Base-by-base conservation (phyloP, 2,888 invertebrate species). In the Nysson spinosus region DNA sequence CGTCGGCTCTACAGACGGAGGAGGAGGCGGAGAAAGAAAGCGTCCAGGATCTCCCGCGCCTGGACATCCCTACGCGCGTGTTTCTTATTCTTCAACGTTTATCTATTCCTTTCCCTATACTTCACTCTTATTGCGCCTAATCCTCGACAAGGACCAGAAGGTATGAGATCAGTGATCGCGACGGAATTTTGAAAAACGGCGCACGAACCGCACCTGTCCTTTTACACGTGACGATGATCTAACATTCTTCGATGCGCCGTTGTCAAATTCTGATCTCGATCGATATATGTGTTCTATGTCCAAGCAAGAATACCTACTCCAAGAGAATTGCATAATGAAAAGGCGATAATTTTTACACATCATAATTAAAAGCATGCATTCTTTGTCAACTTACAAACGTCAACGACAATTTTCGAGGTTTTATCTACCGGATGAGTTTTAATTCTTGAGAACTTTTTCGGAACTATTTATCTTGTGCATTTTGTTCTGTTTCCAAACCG, bases 61-160 rank as follows among this genome's bases (percentile, higher is more conserved):
- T 37, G 42, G 37, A 32, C 26, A 6, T 5, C 39, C 12, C 28
- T 30, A 16, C 34, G 51, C 50, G 50, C 54, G 60, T 52, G 47
- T 55, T 30, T 54, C 35, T 24, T 34, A 12, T 16, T 52, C 12
- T 40, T 52, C 51, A 43, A 61, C 61, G 44, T 49, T 26, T 47
- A n/a, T 35, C 43, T 43, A 42, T 52, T 39, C 40, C 47, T 57
- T 14, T 37, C 32, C 32, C 19, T 50, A 30, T 42, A 24, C 26
- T 24, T 51, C 44, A 32, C 42, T 39, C 24, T 46, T 47, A 55
- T 68, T 40, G 60, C 65, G 55, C 60, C 50, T 14, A 55, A 60
- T 34, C 51, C 42, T 12, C 57, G 30, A 55, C 52, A 28, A 40
- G 39, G 51, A 64, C 39, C 47, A 52, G 57, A 66, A 60, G 65